Conservation (phyloP, 2,888 invertebrate species). For the Cerceris rybyensis region DNA sequence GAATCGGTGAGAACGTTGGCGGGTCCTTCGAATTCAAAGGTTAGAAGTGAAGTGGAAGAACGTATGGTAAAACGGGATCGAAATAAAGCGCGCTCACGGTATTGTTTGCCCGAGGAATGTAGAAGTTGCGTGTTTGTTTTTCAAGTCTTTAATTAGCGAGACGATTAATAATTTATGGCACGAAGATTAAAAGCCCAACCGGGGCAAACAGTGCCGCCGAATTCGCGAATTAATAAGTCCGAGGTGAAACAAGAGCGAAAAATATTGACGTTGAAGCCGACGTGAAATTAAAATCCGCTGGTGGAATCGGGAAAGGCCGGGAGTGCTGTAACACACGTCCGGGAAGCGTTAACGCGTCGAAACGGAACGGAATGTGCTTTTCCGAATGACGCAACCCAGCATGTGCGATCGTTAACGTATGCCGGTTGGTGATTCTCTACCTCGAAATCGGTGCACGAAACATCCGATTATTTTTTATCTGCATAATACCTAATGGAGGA, state of each 20-base stretch:
- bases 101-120: conserved; percentile 37
- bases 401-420: conserved; percentile 8
- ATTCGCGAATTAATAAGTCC: conserved; percentile 54
- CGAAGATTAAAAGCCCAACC: conserved; percentile 44
- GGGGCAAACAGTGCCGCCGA: conserved; percentile 38
- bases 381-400: conserved; percentile 7
- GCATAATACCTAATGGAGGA: conserved; percentile 62
- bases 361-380: conserved; percentile 4
- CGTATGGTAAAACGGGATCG: neutral
- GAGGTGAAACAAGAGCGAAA: conserved; percentile 30
- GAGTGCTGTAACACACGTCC: neutral
- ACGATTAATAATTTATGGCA: conserved; percentile 45
- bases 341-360: conserved; percentile 1
- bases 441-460: neutral
- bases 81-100: conserved; percentile 24
- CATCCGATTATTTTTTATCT: conserved; percentile 19
- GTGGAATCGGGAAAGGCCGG: neutral
- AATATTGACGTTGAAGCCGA: neutral
- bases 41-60: neutral
- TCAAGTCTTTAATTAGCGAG: conserved; percentile 53
- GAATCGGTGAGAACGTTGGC: no score
- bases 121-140: conserved; percentile 28
- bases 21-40: neutral
- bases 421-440: neutral
- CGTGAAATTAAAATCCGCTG: neutral